Percentiles rank a stretch among this genome's conserved stretches.
These are phyloP conservation scores for Gasterosteus nipponicus DNA, from an alignment of 2,113 vertebrate species.

Conservation along the genomic window DNA sequence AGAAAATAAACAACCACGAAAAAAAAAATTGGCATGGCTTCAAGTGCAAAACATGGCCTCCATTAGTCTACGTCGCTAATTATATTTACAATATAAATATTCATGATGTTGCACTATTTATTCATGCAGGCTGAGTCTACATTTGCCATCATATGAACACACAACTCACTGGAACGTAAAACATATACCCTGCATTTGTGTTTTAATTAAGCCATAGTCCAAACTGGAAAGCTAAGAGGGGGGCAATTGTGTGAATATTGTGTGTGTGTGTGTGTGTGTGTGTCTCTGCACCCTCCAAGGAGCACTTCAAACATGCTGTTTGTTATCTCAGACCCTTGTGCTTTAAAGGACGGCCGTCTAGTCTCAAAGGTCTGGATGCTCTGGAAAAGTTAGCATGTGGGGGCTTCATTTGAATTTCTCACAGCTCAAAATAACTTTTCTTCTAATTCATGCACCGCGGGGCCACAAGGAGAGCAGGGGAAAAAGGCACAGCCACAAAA, in stretches of 20 bases:
- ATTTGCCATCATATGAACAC: conserved; percentile 74
- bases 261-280: conserved; percentile 25
- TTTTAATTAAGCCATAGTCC: conserved; percentile 81
- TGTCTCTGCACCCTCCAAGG: conserved; percentile 71
- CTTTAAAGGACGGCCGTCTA: conserved; percentile 77
- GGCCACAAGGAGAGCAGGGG: conserved; percentile 49
- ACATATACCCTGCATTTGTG: conserved; percentile 78
- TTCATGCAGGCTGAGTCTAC: conserved; percentile 74
- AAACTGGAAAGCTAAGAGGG: conserved; percentile 59
- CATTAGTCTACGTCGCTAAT: conserved; percentile 82
- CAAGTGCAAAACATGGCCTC: conserved; percentile 80
- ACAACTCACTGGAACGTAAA: conserved; percentile 78
- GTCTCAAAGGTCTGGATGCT: conserved; percentile 79
- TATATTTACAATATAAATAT: conserved; percentile 86
- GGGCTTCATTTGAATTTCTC: conserved; percentile 93
- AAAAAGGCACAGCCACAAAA: conserved; percentile 59
- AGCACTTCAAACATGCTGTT: conserved; percentile 84
- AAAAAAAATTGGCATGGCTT: conserved; percentile 76
- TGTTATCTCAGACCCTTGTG: conserved; percentile 82
- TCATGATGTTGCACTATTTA: conserved; percentile 79
- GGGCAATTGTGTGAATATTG: conserved; percentile 56
- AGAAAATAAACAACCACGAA: conserved; percentile 78
- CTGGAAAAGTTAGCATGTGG: conserved; percentile 86
- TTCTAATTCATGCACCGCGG: conserved; percentile 84
- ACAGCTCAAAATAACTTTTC: conserved; percentile 86